Conservation (phyloP, 2,113 vertebrate species). For the Cepphus grylle region DNA sequence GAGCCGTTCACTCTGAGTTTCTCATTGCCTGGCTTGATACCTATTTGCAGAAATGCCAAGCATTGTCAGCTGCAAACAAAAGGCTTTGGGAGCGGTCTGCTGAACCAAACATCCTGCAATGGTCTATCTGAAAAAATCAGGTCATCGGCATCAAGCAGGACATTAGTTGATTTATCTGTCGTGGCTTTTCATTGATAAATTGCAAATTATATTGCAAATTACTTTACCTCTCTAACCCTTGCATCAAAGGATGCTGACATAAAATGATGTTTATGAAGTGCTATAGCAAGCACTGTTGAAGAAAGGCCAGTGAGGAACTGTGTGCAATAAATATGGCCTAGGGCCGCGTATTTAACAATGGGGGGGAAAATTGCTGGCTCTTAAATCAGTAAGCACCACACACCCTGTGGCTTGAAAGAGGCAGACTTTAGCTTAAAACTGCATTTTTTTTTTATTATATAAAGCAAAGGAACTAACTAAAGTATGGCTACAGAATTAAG, state of each 20-base stretch:
- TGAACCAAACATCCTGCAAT: neutral
- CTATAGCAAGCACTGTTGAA: neutral
- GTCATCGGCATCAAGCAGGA: neutral
- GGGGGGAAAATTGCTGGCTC: neutral
- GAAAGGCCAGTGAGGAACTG: neutral
- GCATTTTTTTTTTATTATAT: too few species aligned
- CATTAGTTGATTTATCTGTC: neutral
- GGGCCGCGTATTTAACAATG: neutral
- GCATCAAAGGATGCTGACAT: neutral
- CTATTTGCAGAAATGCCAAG: neutral
- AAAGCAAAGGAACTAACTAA: neutral
- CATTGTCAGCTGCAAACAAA: neutral
- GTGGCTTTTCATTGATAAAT: neutral
- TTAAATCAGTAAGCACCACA: neutral
- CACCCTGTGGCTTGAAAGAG: neutral
- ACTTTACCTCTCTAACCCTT: neutral
- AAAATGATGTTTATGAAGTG: neutral
- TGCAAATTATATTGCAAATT: neutral
- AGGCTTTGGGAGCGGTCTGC: neutral
- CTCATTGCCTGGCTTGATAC: neutral
- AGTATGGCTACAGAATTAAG: neutral
- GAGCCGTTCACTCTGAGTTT: neutral
- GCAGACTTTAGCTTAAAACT: fast-evolving
- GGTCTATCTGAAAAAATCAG: neutral
- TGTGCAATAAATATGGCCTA: neutral